Evolutionary conservation across 2,888 invertebrate species (phyloP).

Genomic region (Cheilosia soror): DNA sequence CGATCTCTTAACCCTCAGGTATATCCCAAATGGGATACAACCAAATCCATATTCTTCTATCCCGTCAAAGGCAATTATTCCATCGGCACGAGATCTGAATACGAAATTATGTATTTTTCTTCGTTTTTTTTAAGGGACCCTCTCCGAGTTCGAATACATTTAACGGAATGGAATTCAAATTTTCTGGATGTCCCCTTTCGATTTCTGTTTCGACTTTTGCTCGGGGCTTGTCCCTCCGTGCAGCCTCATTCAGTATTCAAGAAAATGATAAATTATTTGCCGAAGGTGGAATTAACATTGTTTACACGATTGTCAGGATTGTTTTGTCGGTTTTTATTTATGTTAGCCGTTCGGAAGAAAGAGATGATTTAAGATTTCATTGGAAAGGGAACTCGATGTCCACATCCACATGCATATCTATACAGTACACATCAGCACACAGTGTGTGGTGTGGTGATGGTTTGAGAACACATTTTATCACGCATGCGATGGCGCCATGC

Average conservation of each 20-base stretch:
- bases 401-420: background rate
- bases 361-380: conserved; percentile 48
- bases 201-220: background rate
- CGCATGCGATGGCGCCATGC: conserved; percentile 52
- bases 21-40: conserved; percentile 30
- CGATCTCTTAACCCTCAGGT: conserved; percentile 54
- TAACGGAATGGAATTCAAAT: conserved; percentile 6
- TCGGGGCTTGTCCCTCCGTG: background rate
- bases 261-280: conserved; percentile 56
- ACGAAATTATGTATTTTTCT: conserved; percentile 26
- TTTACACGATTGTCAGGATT: conserved; percentile 63
- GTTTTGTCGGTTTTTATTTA: conserved; percentile 51
- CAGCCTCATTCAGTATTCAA: conserved; percentile 39
- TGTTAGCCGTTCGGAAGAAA: conserved; percentile 23
- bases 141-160: background rate
- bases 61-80: conserved; percentile 61
- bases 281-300: conserved; percentile 48
- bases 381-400: background rate
- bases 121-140: background rate
- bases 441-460: background rate
- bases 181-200: conserved; percentile 8
- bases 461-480: conserved; percentile 43
- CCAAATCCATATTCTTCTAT: conserved; percentile 35
- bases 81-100: conserved; percentile 67
- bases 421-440: too few species aligned